Conservation (phyloP, 2,113 vertebrate genomes). For the Pelusios castaneus region DNA sequence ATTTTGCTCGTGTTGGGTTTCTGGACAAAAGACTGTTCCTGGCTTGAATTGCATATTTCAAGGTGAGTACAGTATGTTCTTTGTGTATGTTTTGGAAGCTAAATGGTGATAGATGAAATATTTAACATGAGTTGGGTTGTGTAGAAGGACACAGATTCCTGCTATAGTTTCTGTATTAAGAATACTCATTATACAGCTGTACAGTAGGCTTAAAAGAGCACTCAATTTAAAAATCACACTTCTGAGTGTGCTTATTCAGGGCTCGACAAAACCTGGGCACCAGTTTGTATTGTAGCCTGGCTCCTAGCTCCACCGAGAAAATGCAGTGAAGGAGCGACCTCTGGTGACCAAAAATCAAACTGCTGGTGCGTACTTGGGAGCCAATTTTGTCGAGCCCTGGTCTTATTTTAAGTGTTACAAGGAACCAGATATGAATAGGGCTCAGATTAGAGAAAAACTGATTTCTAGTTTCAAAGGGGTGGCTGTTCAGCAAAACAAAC, state of each 20-base stretch:
- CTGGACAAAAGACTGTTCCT: neutral
- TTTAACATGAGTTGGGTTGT: neutral
- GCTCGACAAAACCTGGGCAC: too few relatives aligned
- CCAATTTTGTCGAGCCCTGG: too few relatives aligned
- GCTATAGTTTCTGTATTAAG: neutral
- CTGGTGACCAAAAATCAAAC: too few relatives aligned
- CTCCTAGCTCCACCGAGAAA: too few relatives aligned
- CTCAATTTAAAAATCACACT: neutral
- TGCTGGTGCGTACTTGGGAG: too few relatives aligned
- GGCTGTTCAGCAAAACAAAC: too few relatives aligned
- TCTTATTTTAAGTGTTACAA: neutral
- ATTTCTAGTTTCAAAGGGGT: neutral
- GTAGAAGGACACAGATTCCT: neutral
- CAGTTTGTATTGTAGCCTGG: too few relatives aligned
- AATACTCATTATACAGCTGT: neutral
- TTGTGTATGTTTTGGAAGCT: neutral
- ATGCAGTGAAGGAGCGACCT: too few relatives aligned
- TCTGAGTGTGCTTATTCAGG: too few relatives aligned
- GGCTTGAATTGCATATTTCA: neutral
- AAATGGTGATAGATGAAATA: fast-evolving
- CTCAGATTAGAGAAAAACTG: neutral
- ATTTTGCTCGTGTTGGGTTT: neutral
- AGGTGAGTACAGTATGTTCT: fast-evolving
- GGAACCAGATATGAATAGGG: neutral
- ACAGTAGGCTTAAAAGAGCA: neutral